phyloP scores from a whole-genome alignment of 2,113 vertebrate genomes.

The Paedocypris sp. region DNA sequence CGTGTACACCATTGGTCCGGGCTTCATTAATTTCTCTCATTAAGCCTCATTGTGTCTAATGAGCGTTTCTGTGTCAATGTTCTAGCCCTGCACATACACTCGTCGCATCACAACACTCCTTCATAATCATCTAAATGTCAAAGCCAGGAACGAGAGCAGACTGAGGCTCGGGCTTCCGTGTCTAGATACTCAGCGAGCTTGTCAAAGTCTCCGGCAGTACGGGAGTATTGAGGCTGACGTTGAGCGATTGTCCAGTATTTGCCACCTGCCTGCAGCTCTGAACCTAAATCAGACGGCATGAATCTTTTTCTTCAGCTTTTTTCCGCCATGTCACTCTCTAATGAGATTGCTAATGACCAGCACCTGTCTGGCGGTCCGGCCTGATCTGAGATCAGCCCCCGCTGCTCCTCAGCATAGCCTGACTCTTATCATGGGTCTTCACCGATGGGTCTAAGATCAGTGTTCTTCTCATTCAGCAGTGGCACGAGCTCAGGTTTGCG shows the following conservation, averaged over 20 bases:
- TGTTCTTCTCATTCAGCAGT: not conserved
- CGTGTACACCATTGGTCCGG: not conserved
- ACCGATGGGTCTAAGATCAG: not conserved
- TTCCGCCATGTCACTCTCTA: not conserved
- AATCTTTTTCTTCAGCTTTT: not conserved
- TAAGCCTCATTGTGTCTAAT: conserved; percentile 17
- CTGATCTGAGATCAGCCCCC: not conserved
- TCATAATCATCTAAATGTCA: not conserved
- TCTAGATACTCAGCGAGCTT: not conserved
- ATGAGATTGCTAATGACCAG: conserved; percentile 23
- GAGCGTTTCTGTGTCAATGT: conserved; percentile 1
- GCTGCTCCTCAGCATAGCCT: not conserved
- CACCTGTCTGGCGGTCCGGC: conserved; percentile 24
- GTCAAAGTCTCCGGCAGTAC: not conserved
- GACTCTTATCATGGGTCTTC: not conserved
- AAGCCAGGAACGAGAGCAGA: not conserved
- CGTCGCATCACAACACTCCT: not conserved
- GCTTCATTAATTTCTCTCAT: conserved; percentile 19
- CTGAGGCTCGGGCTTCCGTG: not conserved
- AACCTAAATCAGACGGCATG: not conserved
- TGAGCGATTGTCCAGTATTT: conserved; percentile 15
- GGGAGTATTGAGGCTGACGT: conserved; percentile 16
- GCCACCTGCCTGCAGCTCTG: conserved; percentile 12
- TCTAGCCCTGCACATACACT: conserved; percentile 8
- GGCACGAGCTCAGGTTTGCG: not conserved